Percentiles rank a stretch among this genome's conserved stretches.
Conservation (phyloP, 2,888 invertebrate genomes). For the Drosophila pullipes region DNA sequence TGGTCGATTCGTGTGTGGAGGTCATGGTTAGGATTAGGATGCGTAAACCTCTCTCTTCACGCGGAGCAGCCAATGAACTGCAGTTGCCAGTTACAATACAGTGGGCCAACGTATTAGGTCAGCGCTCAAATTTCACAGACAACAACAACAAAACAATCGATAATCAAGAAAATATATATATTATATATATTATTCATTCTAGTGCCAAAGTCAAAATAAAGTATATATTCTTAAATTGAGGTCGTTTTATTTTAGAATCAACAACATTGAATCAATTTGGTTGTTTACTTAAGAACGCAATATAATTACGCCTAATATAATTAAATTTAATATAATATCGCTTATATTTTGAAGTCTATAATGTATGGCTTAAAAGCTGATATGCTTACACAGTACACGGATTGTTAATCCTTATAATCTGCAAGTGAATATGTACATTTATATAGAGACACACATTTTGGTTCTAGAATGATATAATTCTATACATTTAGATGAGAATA, state of each 20-base stretch:
- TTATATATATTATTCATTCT: background rate
- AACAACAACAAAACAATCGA: background rate
- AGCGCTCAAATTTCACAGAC: background rate
- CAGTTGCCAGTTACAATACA: slow-evolving; percentile 42
- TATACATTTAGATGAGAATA: background rate
- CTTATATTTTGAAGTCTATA: background rate
- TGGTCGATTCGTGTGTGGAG: slow-evolving; percentile 13
- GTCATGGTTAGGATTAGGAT: slow-evolving; percentile 39
- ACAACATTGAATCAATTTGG: background rate
- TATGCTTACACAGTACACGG: background rate
- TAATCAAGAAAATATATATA: background rate
- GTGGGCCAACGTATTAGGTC: slow-evolving; percentile 8
- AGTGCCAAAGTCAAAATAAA: background rate
- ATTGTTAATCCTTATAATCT: background rate
- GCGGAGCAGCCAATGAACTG: slow-evolving; percentile 60
- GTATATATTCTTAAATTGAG: background rate
- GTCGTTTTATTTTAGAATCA: background rate
- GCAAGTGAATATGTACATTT: background rate
- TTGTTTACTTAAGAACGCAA: background rate
- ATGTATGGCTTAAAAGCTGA: background rate
- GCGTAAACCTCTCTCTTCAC: slow-evolving; percentile 24
- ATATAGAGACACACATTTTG: background rate
- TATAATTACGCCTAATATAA: too few relatives aligned
- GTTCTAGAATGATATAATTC: background rate
- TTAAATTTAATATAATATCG: background rate